Evolutionary conservation across 2,113 vertebrate species (phyloP), one percentile per base, ranked within the genome.

Genomic region (Triplophysa rosa): DNA sequence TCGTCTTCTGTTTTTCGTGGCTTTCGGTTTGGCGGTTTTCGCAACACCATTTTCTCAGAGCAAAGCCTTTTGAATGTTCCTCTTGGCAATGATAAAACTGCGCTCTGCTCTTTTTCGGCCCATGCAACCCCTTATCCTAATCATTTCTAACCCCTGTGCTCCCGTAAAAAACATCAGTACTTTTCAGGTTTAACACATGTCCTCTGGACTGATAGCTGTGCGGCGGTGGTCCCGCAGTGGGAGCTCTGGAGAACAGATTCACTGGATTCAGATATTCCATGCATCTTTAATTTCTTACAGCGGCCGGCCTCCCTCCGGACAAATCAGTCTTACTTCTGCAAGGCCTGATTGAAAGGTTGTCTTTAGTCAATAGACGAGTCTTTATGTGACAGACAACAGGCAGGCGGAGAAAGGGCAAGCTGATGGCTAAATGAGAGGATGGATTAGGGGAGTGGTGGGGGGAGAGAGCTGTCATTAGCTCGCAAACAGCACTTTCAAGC

Each of bases 271-370:
- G 76, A 88, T 87, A 88, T 91, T 87, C 85, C 82, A 72, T 90
- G 85, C 56, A 84, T 90, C 89, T 91, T 92, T 90, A 87, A 91
- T 92, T 92, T 92, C 84, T 83, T 86, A 68, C 81, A 62, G 79
- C 84, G 84, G n/a, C 81, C 65, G 19, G 40, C 59, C 0, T 71
- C 80, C 82, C 89, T 26, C 78, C 82, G 81, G 77, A 81, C 80
- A 82, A 87, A 92, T 89, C 86, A 78, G 74, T 92, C 89, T 89
- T 87, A 80, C 86, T 84, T 88, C 82, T 67, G 77, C 88, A 72
- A 84, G 45, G 72, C 81, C 64, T 88, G 73, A 86, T 85, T 87
- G 86, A 87, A 86, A 83, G 77, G 74, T 86, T 86, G 80, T 73
- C 80, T 71, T 85, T 79, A 65, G 71, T 74, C 65, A 67, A 84